These are phyloP conservation scores for Thera britannica DNA, from an alignment of 2,888 invertebrate species.

Conservation along the genomic window DNA sequence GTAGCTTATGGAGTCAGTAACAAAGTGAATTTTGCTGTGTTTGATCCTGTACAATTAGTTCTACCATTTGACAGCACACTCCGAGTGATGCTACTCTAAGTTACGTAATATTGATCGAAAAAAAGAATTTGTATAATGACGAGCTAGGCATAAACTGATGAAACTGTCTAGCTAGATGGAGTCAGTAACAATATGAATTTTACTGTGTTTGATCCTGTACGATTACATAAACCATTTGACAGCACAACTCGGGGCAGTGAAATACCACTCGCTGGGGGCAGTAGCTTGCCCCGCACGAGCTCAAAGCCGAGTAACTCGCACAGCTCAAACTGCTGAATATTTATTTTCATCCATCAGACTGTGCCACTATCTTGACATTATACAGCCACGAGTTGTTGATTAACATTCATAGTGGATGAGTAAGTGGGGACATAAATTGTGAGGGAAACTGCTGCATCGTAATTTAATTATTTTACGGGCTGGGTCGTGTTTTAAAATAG, in stretches of 20 bases:
- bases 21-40: no score
- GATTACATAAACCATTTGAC: not conserved
- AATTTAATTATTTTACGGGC: constrained; percentile 6
- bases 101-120: no score
- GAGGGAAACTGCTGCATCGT: not conserved
- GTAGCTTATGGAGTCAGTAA: no score
- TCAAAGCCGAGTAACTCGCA: constrained; percentile 20
- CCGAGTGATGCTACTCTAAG: no score
- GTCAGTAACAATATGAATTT: no score
- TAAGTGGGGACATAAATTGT: constrained; percentile 10
- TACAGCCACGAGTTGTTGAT: constrained; percentile 28
- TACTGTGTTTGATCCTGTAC: no score
- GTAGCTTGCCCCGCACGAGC: not conserved
- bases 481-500: not conserved
- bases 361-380: constrained; percentile 39
- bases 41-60: not conserved
- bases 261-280: not conserved
- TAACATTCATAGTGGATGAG: constrained; percentile 36
- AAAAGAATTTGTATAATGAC: no score
- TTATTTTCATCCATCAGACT: constrained; percentile 44
- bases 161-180: no score
- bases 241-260: not conserved
- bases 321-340: constrained; percentile 40
- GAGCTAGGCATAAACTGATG: no score
- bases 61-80: not conserved